A percentile compares a stretch with the other conserved stretches of the same genome.
phyloP scores from a whole-genome alignment of 2,797 vertebrate species.

The Hipposideros larvatus region DNA sequence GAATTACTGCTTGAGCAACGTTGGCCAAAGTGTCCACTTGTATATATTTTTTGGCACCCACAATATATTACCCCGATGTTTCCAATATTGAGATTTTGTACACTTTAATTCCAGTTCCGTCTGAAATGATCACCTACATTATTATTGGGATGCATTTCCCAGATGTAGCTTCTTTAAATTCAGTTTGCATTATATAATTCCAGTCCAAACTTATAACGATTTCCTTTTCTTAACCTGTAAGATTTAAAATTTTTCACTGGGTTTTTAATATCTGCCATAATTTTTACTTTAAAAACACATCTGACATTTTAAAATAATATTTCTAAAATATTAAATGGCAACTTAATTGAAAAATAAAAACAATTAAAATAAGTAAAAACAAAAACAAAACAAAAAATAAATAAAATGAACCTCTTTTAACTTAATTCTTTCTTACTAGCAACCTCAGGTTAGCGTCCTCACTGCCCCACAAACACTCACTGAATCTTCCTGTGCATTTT shows the following conservation, averaged over 20 bases:
- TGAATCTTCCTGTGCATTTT: not conserved
- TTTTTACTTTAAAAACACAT: not conserved
- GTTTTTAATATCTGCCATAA: not conserved
- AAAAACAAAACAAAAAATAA: too few relatives aligned
- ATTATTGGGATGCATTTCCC: not conserved
- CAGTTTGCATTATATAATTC: not conserved
- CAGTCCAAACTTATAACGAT: not conserved
- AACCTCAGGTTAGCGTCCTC: not conserved
- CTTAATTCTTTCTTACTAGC: not conserved
- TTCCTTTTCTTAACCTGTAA: not conserved
- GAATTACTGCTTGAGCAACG: too few relatives aligned
- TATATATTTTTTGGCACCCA: too few relatives aligned
- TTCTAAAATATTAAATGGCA: not conserved
- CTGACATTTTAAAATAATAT: not conserved
- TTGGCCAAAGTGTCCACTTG: too few relatives aligned
- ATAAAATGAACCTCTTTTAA: not conserved
- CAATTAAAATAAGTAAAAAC: too few relatives aligned
- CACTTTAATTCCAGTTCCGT: not conserved
- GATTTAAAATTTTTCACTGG: not conserved
- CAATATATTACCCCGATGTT: not conserved
- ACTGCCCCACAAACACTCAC: not conserved
- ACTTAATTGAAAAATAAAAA: too few relatives aligned
- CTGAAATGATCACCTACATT: not conserved
- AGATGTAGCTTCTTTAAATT: not conserved
- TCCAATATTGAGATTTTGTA: not conserved